Evolutionary conservation across 2,113 vertebrate species (phyloP), one percentile per base, ranked within the genome.

Genomic region (Sebastes schlegelii): DNA sequence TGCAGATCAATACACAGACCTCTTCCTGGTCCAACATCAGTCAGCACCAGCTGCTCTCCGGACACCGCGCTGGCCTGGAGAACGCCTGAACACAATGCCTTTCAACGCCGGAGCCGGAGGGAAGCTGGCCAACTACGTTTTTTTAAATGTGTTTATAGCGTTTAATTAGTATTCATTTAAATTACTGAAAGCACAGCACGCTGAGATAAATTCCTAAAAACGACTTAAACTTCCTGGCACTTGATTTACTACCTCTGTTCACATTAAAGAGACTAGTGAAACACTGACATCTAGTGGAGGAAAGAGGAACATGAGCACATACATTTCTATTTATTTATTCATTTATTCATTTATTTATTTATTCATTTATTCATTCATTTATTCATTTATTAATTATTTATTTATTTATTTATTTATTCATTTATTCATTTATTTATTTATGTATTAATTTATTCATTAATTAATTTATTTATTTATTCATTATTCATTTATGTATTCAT

Each of bases 21-120:
- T 34, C 26, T 92, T 92, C 92, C 91, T 92, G 76, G 91, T 94
- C 94, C 93, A 34, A 34, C 26, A 95, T 94, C 34, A 61, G 58
- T 88, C 73, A 34, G 62, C 82, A 93, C 90, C 83, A 94, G 92
- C 93, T 94, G 91, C 87, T 86, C 91, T 95, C 95, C 95, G 94
- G 94, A 87, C 92, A 92, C 81, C 60, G 79, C 62, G 92, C 60
- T 85, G 89, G 42, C 91, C 54, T 16, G 26, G 12, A 55, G 13
- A 40, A 64, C 88, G 94, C 95, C 95, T 94, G 94, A 81, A 19
- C 48, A 62, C 0, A 64, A 64, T 64, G n/a, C 61, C 54, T 42
- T 34, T n/a, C 5, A 51, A 40, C 0, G 0, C 2, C 6, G 0
- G 0, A 46, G 1, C 46, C 7, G 0, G 1, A 51, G 2, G 51